These are phyloP conservation scores for Chamaetylas fuelleborni DNA, from an alignment of 2,113 vertebrate genomes.

Conservation along the genomic window DNA sequence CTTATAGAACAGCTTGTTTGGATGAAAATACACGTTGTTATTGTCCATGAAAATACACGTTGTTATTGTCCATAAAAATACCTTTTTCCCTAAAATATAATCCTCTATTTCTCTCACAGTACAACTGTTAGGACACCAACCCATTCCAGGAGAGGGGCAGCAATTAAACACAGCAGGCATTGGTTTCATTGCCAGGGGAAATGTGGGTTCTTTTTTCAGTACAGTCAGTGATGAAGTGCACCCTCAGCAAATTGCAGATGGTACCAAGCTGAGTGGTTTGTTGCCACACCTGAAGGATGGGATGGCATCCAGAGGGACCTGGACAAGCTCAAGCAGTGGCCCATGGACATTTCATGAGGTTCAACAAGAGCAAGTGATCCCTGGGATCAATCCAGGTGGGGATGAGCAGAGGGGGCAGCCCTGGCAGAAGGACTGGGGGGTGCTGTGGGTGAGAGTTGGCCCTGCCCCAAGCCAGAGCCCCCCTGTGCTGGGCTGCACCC, in stretches of 20 bases:
- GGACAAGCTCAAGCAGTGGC: not conserved
- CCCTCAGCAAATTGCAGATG: not conserved
- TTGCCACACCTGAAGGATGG: not conserved
- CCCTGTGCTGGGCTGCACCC: too few relatives aligned
- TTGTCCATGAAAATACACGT: not conserved
- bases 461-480: not conserved
- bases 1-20: not conserved
- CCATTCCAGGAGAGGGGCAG: not conserved
- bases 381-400: accelerated
- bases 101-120: not conserved
- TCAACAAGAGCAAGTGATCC: not conserved
- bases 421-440: not conserved
- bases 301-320: not conserved
- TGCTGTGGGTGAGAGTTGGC: not conserved
- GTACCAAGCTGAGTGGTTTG: not conserved
- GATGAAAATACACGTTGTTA: not conserved
- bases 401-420: not conserved
- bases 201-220: not conserved
- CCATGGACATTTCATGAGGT: not conserved
- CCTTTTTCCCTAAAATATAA: not conserved
- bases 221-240: not conserved
- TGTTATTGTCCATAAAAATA: not conserved
- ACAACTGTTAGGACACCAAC: not conserved
- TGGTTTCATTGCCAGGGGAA: not conserved
- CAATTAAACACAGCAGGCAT: not conserved